phyloP scores from a whole-genome alignment of 2,113 vertebrate species.

The Emberiza fucata region DNA sequence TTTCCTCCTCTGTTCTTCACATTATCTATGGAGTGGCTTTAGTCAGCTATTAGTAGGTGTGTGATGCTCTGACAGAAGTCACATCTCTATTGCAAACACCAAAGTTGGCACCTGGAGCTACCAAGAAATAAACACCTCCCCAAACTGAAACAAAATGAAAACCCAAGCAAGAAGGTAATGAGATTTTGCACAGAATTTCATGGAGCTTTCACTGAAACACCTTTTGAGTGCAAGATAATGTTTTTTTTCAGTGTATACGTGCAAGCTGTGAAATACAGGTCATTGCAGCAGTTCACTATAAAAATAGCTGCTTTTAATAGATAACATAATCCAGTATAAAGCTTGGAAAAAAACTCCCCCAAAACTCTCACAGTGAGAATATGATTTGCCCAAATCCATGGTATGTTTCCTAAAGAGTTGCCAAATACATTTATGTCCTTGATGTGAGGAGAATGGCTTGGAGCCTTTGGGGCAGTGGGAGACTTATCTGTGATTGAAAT shows the following conservation, averaged over 20 bases:
- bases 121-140: not conserved
- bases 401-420: not conserved
- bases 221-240: not conserved
- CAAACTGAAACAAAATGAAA: not conserved
- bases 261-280: constrained; percentile 30
- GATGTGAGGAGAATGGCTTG: not conserved
- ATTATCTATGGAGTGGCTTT: not conserved
- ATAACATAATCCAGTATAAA: constrained; percentile 33
- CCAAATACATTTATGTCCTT: not conserved
- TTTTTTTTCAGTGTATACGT: not conserved
- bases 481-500: not conserved
- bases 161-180: not conserved
- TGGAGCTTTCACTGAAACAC: not conserved
- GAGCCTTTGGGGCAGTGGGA: not conserved
- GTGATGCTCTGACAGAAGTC: not conserved
- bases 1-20: not conserved
- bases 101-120: not conserved
- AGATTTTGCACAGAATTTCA: constrained; percentile 38
- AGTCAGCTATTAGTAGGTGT: not conserved
- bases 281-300: constrained; percentile 16
- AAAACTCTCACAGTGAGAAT: not conserved
- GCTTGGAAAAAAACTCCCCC: not conserved
- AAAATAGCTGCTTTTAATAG: constrained; percentile 54
- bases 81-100: not conserved
- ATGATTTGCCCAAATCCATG: not conserved